Percentiles rank a stretch among this genome's conserved stretches.
Conservation (phyloP, 2,888 invertebrate species). For the Lydus trimaculatus region DNA sequence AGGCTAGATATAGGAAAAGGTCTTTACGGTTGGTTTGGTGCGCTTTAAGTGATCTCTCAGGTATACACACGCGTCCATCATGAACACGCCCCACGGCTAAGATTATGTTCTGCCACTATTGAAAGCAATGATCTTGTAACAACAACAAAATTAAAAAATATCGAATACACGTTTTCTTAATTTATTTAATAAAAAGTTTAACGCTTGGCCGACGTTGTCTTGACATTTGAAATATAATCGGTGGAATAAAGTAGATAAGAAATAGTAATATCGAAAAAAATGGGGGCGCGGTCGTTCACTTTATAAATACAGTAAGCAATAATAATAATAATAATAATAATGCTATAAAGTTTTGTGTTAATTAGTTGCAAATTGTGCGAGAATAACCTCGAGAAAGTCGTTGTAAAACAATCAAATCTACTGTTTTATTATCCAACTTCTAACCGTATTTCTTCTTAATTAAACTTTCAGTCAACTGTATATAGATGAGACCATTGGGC, state of each 20-base stretch:
- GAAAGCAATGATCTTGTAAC: neutral
- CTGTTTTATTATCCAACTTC: neutral
- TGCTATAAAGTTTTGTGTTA: neutral
- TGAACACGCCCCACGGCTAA: neutral
- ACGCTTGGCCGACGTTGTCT: neutral
- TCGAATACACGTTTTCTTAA: neutral
- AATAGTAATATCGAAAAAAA: neutral
- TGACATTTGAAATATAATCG: neutral
- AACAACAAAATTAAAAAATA: neutral
- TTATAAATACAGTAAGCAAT: neutral
- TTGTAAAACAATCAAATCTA: neutral
- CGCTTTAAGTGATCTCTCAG: neutral
- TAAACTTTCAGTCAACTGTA: neutral
- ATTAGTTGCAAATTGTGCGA: conserved; percentile 2
- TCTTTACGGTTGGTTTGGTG: conserved; percentile 12
- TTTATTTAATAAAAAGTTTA: neutral
- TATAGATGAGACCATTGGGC: neutral
- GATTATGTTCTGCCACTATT: neutral
- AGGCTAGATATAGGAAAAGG: neutral
- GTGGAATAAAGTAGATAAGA: no score
- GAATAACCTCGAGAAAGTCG: neutral
- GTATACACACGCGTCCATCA: conserved; percentile 8
- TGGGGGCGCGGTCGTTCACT: neutral
- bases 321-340: neutral
- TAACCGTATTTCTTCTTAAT: neutral